These are phyloP conservation scores for Nasonia longicornis DNA, from an alignment of 1,140 invertebrate genomes.

Conservation along the genomic window DNA sequence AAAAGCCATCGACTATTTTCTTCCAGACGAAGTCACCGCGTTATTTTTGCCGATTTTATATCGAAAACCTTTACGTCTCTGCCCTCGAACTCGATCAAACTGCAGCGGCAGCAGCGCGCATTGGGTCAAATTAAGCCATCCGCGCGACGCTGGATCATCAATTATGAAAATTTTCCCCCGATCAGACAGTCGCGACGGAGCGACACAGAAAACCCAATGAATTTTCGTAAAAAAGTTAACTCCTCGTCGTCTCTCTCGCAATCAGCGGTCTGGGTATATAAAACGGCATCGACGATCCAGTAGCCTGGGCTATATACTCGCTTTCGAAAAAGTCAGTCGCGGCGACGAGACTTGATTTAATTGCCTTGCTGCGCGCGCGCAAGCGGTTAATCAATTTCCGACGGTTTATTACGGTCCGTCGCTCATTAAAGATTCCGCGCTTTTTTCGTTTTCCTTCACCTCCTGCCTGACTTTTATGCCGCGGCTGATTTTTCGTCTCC, in stretches of 20 bases:
- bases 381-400: background rate
- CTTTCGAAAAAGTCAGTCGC: background rate
- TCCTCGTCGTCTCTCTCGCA: background rate
- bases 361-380: background rate
- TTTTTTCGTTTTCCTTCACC: background rate
- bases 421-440: background rate
- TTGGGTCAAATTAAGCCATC: constrained; percentile 22
- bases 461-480: background rate
- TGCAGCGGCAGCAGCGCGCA: constrained; percentile 1
- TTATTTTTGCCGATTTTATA: no score
- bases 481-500: background rate
- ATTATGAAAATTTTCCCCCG: constrained; percentile 7
- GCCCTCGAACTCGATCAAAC: background rate
- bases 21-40: background rate
- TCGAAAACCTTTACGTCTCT: no score
- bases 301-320: background rate
- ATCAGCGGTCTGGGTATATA: background rate
- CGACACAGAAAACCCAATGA: background rate
- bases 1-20: background rate
- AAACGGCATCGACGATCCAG: background rate
- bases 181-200: background rate
- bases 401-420: background rate
- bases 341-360: background rate
- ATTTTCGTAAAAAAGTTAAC: background rate
- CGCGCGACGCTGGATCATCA: background rate